A percentile compares a stretch with the other conserved stretches of the same genome.
Conservation (phyloP, 2,888 invertebrate species). For the Ommatoiulus sabulosus region DNA sequence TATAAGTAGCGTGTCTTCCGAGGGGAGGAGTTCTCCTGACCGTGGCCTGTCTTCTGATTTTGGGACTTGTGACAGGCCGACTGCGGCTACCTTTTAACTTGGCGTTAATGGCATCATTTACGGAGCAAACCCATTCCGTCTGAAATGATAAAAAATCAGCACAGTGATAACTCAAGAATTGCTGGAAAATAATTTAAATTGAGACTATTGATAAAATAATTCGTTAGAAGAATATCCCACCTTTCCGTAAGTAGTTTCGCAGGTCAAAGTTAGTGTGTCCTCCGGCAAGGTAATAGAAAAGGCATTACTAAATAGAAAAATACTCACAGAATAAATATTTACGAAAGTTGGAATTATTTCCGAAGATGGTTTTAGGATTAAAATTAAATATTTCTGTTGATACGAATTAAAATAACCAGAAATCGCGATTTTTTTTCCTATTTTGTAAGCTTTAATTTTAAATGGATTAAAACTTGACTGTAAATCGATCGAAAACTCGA, state of each 20-base stretch:
- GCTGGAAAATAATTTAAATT: neutral
- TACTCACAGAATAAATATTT: too few species aligned
- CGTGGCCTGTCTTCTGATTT: constrained; percentile 60
- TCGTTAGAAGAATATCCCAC: constrained; percentile 66
- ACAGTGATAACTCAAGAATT: neutral
- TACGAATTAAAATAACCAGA: too few species aligned
- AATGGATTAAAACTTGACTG: too few species aligned
- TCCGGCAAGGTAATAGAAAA: constrained; percentile 79
- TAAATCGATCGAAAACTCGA: too few species aligned
- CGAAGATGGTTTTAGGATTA: too few species aligned
- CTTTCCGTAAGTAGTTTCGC: constrained; percentile 77
- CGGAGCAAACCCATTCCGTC: constrained; percentile 79
- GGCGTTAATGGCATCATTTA: constrained; percentile 80
- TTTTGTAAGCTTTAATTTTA: too few species aligned
- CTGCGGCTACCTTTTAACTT: constrained; percentile 62
- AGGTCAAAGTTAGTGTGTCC: constrained; percentile 77
- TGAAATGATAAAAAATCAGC: constrained; percentile 56
- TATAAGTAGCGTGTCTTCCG: constrained; percentile 78
- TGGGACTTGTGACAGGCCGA: constrained; percentile 2
- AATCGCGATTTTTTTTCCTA: too few species aligned
- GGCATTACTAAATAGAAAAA: constrained; percentile 67
- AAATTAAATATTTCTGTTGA: too few species aligned
- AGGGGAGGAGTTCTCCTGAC: constrained; percentile 76
- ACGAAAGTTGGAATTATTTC: too few species aligned
- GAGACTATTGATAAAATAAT: neutral